These are phyloP conservation scores for Bucco capensis DNA, from an alignment of 2,113 vertebrate genomes.

Conservation along the genomic window DNA sequence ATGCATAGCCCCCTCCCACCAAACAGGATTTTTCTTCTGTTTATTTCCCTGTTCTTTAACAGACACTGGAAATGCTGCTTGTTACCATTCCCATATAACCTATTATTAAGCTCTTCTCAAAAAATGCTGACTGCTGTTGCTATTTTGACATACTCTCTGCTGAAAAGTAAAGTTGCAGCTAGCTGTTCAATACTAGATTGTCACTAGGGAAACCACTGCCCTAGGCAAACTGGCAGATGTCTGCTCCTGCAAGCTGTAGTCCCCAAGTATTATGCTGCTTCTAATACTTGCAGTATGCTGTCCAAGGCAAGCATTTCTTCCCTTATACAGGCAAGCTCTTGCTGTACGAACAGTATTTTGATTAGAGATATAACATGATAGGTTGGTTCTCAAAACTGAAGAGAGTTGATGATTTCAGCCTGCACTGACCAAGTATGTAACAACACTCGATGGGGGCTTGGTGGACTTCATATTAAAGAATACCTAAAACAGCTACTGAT, in stretches of 20 bases:
- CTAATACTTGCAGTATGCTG: neutral
- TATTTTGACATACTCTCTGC: neutral
- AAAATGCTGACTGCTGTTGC: neutral
- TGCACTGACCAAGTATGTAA: neutral
- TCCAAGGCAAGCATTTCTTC: neutral
- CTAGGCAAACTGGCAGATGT: neutral
- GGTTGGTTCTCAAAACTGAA: neutral
- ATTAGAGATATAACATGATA: neutral
- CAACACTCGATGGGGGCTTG: fast-evolving
- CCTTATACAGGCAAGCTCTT: neutral
- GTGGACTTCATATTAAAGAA: neutral
- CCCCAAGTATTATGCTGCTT: neutral
- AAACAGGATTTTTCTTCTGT: neutral
- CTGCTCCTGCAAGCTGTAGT: neutral
- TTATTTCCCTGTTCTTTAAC: neutral
- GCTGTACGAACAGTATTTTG: neutral
- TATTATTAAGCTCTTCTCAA: neutral
- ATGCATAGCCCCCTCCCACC: neutral
- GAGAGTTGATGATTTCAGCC: neutral
- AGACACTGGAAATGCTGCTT: neutral
- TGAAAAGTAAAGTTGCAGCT: neutral
- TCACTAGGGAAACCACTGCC: neutral
- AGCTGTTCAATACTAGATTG: neutral
- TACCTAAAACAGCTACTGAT: neutral
- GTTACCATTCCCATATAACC: neutral